Evolutionary conservation across 2,113 vertebrate species (phyloP).

Genomic region (Lepus europaeus): DNA sequence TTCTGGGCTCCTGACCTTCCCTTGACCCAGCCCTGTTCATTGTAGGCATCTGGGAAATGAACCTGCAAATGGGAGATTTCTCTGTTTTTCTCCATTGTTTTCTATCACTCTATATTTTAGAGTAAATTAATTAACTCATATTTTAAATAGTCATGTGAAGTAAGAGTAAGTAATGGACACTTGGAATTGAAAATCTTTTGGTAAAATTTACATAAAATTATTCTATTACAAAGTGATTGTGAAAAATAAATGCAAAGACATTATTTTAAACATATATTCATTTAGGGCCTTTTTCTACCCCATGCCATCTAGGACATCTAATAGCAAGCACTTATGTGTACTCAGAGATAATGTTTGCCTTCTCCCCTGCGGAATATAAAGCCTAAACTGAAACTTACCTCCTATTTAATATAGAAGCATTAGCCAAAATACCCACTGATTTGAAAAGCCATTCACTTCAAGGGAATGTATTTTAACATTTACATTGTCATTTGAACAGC

Average conservation of each 20-base stretch:
- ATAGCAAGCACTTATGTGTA: slow-evolving; percentile 60
- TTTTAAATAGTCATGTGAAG: not conserved
- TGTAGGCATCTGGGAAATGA: no score
- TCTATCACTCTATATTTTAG: no score
- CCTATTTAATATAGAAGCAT: slow-evolving; percentile 51
- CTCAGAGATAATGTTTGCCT: slow-evolving; percentile 58
- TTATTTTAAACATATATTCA: not conserved
- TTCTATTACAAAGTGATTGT: not conserved
- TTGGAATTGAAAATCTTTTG: not conserved
- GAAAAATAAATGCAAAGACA: not conserved
- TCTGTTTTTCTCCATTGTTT: no score
- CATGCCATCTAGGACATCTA: not conserved
- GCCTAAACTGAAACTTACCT: slow-evolving; percentile 46
- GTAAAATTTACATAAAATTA: not conserved
- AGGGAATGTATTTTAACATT: slow-evolving; percentile 38
- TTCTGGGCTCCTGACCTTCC: no score
- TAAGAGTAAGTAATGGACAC: not conserved
- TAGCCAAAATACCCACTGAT: slow-evolving; percentile 63
- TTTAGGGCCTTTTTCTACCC: not conserved
- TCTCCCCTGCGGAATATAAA: slow-evolving; percentile 56
- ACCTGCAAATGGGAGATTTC: no score
- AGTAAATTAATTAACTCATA: no score
- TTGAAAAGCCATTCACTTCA: slow-evolving; percentile 56
- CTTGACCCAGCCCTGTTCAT: no score
- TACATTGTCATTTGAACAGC: slow-evolving; percentile 66